Evolutionary conservation across 2,888 invertebrate genomes (phyloP), one percentile per base, ranked within the genome.

Genomic region (Cyaniris semiargus): DNA sequence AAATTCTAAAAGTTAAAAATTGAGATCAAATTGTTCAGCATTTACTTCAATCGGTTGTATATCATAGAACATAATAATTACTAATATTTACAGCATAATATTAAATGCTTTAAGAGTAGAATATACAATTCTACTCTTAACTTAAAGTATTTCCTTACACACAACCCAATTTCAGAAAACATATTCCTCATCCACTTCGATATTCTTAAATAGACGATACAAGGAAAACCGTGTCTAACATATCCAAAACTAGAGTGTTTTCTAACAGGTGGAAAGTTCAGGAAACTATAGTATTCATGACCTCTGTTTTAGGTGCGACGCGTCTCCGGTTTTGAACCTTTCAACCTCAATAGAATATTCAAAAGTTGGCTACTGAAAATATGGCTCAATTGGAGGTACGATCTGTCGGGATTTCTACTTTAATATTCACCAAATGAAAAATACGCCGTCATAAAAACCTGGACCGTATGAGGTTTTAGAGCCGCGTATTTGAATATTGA

Each of bases 401-500:
- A 87, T 86, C 86, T 89, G 83, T 84, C 84, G 87, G 89, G 89
- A 88, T 90, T 90, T 87, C 85, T 85, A 84, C 85, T 92, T 90
- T 90, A 90, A 90, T 91, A 92, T 92, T 91, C 90, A 88, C 85
- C 85, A 89, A 87, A 90, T 92, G 90, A 92, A 91, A 91, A 90
- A 91, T 90, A 90, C 83, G 83, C 88, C 85, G 85, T 87, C 87
- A 90, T 91, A 91, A 92, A 90, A 91, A 89, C 87, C 85, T 87
- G 89, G 88, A 86, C 87, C 89, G 86, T 90, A 90, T 89, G 90
- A 90, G 90, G 88, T 90, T 89, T 90, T 87, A 88, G 89, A 86
- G 84, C 85, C 83, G 81, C 86, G 87, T 86, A 88, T 90, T 90
- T 90, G 88, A 91, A 92, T 92, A 92, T 92, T 91, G 89, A 91